These are phyloP conservation scores for Microcebus tavaratra DNA, from an alignment of 2,113 vertebrate species.

Conservation along the genomic window DNA sequence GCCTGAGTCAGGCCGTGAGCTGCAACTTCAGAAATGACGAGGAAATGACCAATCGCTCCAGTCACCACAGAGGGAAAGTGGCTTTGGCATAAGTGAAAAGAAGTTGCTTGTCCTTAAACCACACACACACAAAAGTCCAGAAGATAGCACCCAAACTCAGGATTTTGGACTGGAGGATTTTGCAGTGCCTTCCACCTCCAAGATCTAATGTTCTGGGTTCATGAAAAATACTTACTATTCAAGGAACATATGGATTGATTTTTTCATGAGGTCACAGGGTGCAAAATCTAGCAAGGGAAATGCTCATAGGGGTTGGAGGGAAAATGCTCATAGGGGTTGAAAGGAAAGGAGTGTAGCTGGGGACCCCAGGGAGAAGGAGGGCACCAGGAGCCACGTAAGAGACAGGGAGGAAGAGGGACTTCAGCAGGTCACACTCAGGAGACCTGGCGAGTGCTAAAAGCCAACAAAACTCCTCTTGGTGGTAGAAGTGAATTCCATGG, in stretches of 20 bases:
- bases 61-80: not conserved
- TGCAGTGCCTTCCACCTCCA: not conserved
- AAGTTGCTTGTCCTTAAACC: not conserved
- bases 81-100: not conserved
- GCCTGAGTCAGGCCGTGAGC: not conserved
- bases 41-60: too few species aligned
- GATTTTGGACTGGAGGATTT: not conserved
- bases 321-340: too few species aligned
- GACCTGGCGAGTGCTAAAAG: too few species aligned
- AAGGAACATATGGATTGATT: not conserved
- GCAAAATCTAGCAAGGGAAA: not conserved
- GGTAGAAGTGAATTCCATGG: too few species aligned
- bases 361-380: not conserved
- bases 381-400: not conserved
- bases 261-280: not conserved
- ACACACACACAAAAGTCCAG: too few species aligned
- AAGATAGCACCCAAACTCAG: too few species aligned
- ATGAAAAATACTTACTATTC: too few species aligned
- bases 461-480: not conserved
- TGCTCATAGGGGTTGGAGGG: not conserved
- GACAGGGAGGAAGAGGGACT: not conserved
- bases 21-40: not conserved
- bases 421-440: fast-evolving
- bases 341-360: too few species aligned
- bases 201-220: not conserved